These are phyloP conservation scores for Acronicta alni DNA, from an alignment of 2,888 invertebrate genomes.

Conservation along the genomic window DNA sequence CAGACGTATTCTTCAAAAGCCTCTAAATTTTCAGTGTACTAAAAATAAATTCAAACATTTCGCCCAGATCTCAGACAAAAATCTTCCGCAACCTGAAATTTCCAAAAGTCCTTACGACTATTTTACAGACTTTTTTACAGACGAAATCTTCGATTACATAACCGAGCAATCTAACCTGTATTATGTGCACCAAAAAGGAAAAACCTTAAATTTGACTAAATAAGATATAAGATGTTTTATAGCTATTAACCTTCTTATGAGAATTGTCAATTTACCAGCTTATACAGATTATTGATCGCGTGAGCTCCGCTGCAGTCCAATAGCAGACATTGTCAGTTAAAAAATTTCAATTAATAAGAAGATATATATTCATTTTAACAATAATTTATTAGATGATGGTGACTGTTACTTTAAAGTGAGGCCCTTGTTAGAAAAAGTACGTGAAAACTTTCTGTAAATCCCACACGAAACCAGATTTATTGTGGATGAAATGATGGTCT, in stretches of 20 bases:
- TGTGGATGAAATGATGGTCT: constrained; percentile 67
- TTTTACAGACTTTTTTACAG: constrained; percentile 9
- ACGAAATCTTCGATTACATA: constrained; percentile 3
- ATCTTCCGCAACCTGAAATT: neutral
- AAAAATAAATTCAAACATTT: neutral
- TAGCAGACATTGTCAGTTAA: constrained; percentile 3
- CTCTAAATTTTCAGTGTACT: neutral
- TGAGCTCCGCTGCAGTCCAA: neutral
- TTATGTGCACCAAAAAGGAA: constrained; percentile 2
- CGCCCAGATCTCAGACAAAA: constrained; percentile 3
- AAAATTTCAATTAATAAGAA: neutral
- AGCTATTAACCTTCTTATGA: constrained; percentile 8
- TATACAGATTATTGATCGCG: constrained; percentile 12
- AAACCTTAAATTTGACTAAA: neutral
- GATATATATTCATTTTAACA: constrained; percentile 7
- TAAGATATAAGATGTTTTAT: constrained; percentile 5
- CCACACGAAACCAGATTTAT: constrained; percentile 50
- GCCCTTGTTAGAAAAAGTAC: constrained; percentile 12
- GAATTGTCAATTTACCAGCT: constrained; percentile 6
- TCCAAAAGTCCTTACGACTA: constrained; percentile 4
- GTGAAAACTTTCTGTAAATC: constrained; percentile 22
- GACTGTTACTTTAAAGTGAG: constrained; percentile 11
- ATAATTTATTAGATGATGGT: constrained; percentile 10
- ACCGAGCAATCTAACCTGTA: constrained; percentile 8
- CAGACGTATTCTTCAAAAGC: neutral